Conservation (phyloP, 2,113 vertebrate species). For the Herpetotheres cachinnans region DNA sequence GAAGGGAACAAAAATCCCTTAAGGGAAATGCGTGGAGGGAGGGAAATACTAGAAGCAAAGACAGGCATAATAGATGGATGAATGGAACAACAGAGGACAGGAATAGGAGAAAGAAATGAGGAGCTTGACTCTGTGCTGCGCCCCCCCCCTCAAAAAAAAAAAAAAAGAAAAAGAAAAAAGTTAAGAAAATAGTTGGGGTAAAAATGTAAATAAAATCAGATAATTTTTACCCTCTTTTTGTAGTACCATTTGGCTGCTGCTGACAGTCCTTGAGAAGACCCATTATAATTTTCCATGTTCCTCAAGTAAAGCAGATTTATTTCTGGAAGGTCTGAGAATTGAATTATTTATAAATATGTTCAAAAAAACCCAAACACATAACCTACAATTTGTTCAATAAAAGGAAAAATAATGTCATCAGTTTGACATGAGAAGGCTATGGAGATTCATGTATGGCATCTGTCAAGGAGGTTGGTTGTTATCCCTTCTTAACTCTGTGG, state of each 20-base stretch:
- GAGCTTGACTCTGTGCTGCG: background rate
- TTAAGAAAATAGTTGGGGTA: background rate
- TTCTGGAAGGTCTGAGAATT: background rate
- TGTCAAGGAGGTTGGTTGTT: background rate
- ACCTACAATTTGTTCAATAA: background rate
- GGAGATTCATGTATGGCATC: background rate
- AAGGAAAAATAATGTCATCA: background rate
- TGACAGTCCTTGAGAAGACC: background rate
- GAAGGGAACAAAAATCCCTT: slow-evolving; percentile 25
- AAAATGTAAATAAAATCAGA: background rate
- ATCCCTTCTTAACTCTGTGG: background rate
- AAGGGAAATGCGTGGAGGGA: background rate
- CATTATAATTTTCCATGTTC: background rate
- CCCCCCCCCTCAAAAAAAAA: background rate
- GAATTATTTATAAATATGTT: background rate
- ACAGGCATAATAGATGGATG: background rate
- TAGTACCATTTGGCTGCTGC: background rate
- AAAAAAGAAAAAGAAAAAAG: background rate
- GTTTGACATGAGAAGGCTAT: background rate
- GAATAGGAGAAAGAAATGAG: background rate
- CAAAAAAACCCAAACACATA: background rate
- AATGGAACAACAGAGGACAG: background rate
- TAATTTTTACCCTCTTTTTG: background rate
- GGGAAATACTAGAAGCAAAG: background rate
- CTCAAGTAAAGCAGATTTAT: background rate